Evolutionary conservation across 2,797 vertebrate species (phyloP), one percentile per base, ranked within the genome.

Genomic region (Malacoctenus gilli): DNA sequence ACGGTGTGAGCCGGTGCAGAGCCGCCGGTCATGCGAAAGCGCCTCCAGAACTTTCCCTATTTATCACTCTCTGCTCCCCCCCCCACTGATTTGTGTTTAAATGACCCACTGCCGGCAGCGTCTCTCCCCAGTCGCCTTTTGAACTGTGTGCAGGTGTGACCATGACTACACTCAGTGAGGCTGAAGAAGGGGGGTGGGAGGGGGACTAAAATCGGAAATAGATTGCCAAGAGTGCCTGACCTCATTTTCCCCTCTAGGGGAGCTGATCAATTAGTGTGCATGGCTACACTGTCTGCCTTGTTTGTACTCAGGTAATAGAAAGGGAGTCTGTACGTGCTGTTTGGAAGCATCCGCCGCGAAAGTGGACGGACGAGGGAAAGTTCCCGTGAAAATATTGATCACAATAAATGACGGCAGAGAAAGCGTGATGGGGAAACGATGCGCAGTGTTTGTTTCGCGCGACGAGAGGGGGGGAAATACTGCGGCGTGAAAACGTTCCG

Each of bases 201-300:
- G 39, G 9, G 41, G 9, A 31, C 55, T 40, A 52, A 18, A 62
- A 65, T 22, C 34, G 47, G 30, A 59, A 67, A 67, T 44, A 61
- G 23, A 62, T 50, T 32, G 36, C 55, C 16, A 55, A 46, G 22
- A 67, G 59, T 25, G 19, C 18, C 41, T 8, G n/a, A 34, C 32
- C 44, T 52, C 42, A 34, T 63, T 68, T 63, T 25, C 41, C 43
- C 25, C 25, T 41, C 35, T n/a, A 13, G 16, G 48, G 21, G 31
- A 49, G 32, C 40, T 25, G 41, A 78, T 70, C 54, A 59, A 44
- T 74, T 66, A 43, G 18, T 55, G 42, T 50, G 18, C 31, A 43
- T 49, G 46, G 50, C 42, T 63, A n/a, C 25, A 20, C 28, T 68
- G 62, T 54, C 50, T 36, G 21, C 62, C 49, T 37, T 25, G 44